These are phyloP conservation scores for Tenthredo distinguenda DNA, from an alignment of 2,888 invertebrate genomes.

Conservation along the genomic window DNA sequence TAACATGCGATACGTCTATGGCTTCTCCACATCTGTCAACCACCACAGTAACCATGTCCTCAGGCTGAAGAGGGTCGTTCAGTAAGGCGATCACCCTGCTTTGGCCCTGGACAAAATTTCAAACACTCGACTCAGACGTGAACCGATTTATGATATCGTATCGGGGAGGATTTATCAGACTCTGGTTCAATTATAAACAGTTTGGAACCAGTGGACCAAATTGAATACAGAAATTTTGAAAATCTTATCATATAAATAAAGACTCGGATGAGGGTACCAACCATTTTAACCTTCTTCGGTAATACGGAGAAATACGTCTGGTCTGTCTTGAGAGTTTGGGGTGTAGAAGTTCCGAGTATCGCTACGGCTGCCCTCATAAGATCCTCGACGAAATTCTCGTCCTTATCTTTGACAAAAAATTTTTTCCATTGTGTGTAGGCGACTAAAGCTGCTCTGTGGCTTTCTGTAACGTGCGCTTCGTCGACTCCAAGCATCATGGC, in stretches of 20 bases:
- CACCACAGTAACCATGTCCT: conserved; percentile 88
- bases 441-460: conserved; percentile 85
- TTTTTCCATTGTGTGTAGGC: conserved; percentile 90
- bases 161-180: not conserved
- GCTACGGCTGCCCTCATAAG: conserved; percentile 91
- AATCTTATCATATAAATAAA: not conserved
- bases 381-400: conserved; percentile 90
- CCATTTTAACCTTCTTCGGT: conserved; percentile 88
- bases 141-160: not conserved
- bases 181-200: not conserved
- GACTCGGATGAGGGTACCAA: conserved; percentile 75
- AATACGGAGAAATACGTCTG: conserved; percentile 86
- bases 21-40: conserved; percentile 91
- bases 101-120: conserved; percentile 84
- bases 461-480: conserved; percentile 85
- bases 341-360: conserved; percentile 81
- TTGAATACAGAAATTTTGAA: not conserved
- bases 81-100: conserved; percentile 90
- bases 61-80: conserved; percentile 88
- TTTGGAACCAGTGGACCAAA: not conserved
- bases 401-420: conserved; percentile 89
- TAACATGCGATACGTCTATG: conserved; percentile 86
- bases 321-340: conserved; percentile 76
- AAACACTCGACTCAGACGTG: not conserved
- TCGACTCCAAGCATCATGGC: conserved; percentile 91